Conservation (phyloP, 2,888 invertebrate genomes). For the Dinocampus coccinellae region DNA sequence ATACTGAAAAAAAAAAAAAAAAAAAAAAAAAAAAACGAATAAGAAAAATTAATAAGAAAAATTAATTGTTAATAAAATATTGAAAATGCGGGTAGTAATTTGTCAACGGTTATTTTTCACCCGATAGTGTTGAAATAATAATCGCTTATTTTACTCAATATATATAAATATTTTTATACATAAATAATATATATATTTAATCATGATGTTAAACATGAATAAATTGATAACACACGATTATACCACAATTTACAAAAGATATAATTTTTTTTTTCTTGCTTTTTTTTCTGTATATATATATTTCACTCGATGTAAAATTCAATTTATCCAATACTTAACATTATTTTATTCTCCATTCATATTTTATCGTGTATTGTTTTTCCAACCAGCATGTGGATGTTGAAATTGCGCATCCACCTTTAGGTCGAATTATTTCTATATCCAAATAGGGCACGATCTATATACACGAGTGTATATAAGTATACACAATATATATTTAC, state of each 20-base stretch:
- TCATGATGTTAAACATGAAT: neutral
- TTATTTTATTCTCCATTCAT: too few species aligned
- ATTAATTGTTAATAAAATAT: neutral
- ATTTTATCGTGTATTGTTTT: too few species aligned
- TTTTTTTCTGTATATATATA: too few species aligned
- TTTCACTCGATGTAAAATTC: too few species aligned
- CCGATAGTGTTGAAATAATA: neutral
- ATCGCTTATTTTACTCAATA: neutral
- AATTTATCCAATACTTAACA: too few species aligned
- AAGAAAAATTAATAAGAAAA: too few species aligned
- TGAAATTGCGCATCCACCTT: neutral
- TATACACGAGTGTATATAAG: neutral
- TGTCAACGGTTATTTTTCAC: neutral
- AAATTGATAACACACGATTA: too few species aligned
- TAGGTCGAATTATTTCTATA: slow-evolving; percentile 30
- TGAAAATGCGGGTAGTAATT: slow-evolving; percentile 1
- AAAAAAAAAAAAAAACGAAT: too few species aligned
- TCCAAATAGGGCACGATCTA: neutral
- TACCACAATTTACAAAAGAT: too few species aligned
- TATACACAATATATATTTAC: slow-evolving; percentile 18
- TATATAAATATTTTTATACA: neutral
- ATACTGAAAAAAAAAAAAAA: too few species aligned
- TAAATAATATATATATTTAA: too few species aligned
- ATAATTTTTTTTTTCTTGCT: too few species aligned
- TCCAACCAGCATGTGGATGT: neutral